A percentile compares a stretch with the other conserved stretches of the same genome.
Evolutionary conservation across 2,888 invertebrate species (phyloP).

Genomic region (Elmis aenea): DNA sequence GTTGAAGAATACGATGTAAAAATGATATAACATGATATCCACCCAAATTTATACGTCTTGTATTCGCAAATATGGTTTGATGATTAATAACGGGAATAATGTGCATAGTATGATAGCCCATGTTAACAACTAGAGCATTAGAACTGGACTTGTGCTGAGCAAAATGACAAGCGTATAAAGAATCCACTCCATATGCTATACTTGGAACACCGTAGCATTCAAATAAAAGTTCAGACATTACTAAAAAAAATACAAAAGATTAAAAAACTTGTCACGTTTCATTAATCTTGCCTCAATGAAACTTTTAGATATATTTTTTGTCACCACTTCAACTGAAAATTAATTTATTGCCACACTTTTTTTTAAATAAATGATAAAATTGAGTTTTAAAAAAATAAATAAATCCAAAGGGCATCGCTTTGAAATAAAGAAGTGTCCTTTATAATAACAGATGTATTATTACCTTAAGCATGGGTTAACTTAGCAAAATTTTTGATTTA

Average conservation of each 20-base stretch:
- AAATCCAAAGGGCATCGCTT: too few species aligned
- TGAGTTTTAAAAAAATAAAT: too few species aligned
- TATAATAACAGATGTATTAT: too few species aligned
- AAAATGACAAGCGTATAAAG: constrained; percentile 65
- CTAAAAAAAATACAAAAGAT: constrained; percentile 49
- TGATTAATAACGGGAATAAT: constrained; percentile 77
- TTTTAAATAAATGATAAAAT: too few species aligned
- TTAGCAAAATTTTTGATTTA: too few species aligned
- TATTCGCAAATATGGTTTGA: constrained; percentile 61
- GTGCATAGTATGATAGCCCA: constrained; percentile 86
- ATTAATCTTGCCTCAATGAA: background rate
- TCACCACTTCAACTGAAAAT: too few species aligned
- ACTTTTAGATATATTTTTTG: background rate
- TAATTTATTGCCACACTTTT: too few species aligned
- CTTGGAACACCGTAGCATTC: constrained; percentile 87
- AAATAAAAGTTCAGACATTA: constrained; percentile 91
- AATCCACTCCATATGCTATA: constrained; percentile 83
- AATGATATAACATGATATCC: constrained; percentile 82
- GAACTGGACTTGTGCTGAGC: constrained; percentile 54
- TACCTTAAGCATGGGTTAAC: too few species aligned
- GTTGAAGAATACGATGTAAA: constrained; percentile 80
- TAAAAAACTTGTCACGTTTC: background rate
- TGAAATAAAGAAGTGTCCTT: too few species aligned
- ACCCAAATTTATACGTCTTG: constrained; percentile 80
- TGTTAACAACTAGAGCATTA: constrained; percentile 72